Evolutionary conservation across 2,888 invertebrate genomes (phyloP).

Genomic region (Autographa gamma): DNA sequence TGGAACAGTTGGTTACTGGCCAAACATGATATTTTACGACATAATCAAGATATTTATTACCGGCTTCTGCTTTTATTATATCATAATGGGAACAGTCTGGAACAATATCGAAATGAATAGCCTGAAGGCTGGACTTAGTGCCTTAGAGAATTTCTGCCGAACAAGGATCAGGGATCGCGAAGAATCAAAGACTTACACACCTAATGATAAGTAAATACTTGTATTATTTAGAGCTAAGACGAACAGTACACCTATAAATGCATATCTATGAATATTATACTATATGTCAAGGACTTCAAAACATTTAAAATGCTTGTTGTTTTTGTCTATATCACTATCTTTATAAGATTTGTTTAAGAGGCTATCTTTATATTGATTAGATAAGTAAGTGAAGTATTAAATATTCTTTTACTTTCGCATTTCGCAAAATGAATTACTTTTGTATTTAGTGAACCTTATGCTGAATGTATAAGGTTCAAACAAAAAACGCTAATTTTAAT

Average conservation of each 20-base stretch:
- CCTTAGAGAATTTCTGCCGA: constrained; percentile 90
- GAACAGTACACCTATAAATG: neutral
- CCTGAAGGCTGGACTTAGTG: constrained; percentile 92
- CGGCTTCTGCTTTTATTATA: constrained; percentile 90
- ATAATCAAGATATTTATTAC: constrained; percentile 90
- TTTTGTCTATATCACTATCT: constrained; percentile 20
- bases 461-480: too few species aligned
- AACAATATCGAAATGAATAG: constrained; percentile 94
- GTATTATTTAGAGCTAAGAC: neutral
- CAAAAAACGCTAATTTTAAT: too few species aligned
- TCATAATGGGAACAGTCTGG: constrained; percentile 95
- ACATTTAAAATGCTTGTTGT: constrained; percentile 3
- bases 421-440: too few species aligned
- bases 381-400: constrained; percentile 15
- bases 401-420: neutral
- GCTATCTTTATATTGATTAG: constrained; percentile 13
- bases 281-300: neutral
- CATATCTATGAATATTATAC: constrained; percentile 25
- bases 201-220: constrained; percentile 13
- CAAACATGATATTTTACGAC: constrained; percentile 84
- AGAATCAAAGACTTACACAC: neutral
- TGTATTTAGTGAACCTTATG: too few species aligned
- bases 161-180: constrained; percentile 55
- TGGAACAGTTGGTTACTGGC: constrained; percentile 85
- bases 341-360: constrained; percentile 6